phyloP scores from a whole-genome alignment of 2,797 vertebrate genomes.

The Rhinella marina region DNA sequence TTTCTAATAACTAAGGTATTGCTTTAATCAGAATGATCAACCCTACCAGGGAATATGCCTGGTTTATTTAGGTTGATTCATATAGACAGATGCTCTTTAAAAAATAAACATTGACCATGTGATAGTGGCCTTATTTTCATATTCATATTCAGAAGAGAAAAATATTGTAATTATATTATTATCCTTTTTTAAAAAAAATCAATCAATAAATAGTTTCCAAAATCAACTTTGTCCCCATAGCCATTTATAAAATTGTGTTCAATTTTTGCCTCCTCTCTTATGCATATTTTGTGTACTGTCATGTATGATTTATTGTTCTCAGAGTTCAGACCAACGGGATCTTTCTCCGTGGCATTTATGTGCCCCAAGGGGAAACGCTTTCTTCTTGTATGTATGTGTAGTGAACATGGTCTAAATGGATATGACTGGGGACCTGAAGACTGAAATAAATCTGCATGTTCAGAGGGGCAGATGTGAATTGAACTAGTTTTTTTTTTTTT shows the following conservation, averaged over 20 bases:
- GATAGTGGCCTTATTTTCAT: no score
- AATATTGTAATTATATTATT: no score
- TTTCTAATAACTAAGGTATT: no score
- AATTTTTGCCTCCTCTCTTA: neutral
- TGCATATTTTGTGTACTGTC: conserved; percentile 26
- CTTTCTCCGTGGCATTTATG: conserved; percentile 49
- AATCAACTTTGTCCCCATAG: neutral
- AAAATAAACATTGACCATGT: no score
- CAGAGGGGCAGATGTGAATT: conserved; percentile 25
- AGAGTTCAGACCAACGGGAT: conserved; percentile 32
- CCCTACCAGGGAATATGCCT: no score
- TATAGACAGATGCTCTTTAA: no score
- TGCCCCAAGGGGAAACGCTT: conserved; percentile 30
- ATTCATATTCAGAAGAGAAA: no score
- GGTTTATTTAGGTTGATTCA: no score
- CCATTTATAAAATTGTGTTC: neutral
- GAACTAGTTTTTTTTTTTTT: conserved; percentile 25
- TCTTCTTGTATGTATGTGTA: conserved; percentile 2
- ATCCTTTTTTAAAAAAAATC: no score
- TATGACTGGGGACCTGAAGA: conserved; percentile 36
- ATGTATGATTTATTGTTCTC: conserved; percentile 48
- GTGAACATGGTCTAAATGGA: conserved; percentile 2
- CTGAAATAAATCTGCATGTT: conserved; percentile 44
- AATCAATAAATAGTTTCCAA: neutral
- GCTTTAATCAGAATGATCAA: no score